Conservation (phyloP, 2,113 vertebrate species). For the Cichladusa arquata region DNA sequence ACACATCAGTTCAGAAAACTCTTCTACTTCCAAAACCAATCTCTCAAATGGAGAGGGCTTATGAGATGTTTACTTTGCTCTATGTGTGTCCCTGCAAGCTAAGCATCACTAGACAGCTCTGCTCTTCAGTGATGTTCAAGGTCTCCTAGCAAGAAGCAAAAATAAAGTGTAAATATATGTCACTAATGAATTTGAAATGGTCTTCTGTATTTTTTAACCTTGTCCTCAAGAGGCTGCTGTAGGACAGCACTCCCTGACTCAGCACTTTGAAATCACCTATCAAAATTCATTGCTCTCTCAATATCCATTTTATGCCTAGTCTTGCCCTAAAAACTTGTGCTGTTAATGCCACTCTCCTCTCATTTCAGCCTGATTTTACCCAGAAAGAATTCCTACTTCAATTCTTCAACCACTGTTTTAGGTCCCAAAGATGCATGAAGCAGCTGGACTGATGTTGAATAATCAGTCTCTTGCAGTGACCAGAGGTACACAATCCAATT, state of each 20-base stretch:
- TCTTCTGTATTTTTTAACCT: not conserved
- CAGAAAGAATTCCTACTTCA: not conserved
- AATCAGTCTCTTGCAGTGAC: not conserved
- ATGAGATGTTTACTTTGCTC: not conserved
- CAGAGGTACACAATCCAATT: not conserved
- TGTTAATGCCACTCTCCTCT: not conserved
- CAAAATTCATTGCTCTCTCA: not conserved
- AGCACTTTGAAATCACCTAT: not conserved
- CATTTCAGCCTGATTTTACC: not conserved
- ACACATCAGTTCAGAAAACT: not conserved
- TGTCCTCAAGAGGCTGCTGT: not conserved
- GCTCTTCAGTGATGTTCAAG: not conserved
- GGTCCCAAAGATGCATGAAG: not conserved
- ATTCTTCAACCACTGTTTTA: not conserved
- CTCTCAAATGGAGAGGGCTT: not conserved
- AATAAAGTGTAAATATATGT: not conserved
- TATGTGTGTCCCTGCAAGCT: accelerated
- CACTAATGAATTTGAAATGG: not conserved
- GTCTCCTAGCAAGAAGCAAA: not conserved
- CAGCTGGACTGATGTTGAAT: not conserved
- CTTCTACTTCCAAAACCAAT: not conserved
- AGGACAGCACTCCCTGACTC: not conserved
- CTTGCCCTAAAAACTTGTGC: not conserved
- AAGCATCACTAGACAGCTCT: not conserved
- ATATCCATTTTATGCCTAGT: not conserved